Evolutionary conservation across 2,113 vertebrate genomes (phyloP), one percentile per base, ranked within the genome.

Genomic region (Mirza zaza): DNA sequence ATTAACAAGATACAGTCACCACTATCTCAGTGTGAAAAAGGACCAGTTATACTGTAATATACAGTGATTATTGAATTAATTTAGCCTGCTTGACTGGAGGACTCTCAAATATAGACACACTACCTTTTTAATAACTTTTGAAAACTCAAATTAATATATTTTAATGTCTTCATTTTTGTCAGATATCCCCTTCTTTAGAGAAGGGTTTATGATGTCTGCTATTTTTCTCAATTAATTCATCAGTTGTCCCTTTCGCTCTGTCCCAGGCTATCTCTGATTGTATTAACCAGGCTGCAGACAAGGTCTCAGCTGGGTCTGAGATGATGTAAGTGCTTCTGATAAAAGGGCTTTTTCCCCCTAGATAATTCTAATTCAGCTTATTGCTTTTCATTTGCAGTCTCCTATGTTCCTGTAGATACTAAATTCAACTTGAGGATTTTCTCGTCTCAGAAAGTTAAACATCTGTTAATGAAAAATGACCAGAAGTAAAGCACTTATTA

Each of bases 401-500:
- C 36, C 11, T 79, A 29, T 79, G 95, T 91, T 95, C 36, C 75
- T 90, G 4, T 12, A 90, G 76, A 48, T 83, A 48, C 34, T 71
- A 87, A 77, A 94, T 87, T 87, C 57, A 91, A 93, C 79, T 48
- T 36, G 50, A 87, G 57, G 21, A 32, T 90, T 91, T 87, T 48
- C 45, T 93, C 4, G 5, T 81, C 39, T 81, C 70, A 75, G 93
- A 88, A 97, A 96, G 76, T 96, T 87, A 93, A 97, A 92, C 57
- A 45, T 95, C 29, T 88, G 86, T 68, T 98, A 96, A 97, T 94
- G 93, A 97, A 7, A 48, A 81, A 97, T 97, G 95, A 97, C 95
- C 97, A 97, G 96, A 95, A 97, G 91, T 98, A 97, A 98, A 98
- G 93, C 96, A 91, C 95, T 97, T 98, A 97, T 97, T 97, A 97